These are phyloP conservation scores for Erethizon dorsatum DNA, from an alignment of 2,797 vertebrate species.

Conservation along the genomic window DNA sequence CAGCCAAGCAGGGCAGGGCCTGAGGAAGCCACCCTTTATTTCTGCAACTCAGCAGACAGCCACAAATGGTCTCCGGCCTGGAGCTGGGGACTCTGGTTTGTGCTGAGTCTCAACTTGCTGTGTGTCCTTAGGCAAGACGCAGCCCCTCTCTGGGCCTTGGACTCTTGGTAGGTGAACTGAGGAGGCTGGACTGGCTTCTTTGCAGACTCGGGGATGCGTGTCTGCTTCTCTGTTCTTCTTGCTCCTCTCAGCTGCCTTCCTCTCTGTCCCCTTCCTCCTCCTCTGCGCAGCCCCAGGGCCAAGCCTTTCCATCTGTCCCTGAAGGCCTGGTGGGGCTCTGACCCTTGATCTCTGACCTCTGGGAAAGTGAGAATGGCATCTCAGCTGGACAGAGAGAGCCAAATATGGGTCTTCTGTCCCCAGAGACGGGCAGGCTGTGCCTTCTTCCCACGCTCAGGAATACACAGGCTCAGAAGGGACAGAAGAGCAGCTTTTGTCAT, in stretches of 20 bases:
- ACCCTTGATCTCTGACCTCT: conserved; percentile 68
- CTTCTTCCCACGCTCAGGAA: conserved; percentile 31
- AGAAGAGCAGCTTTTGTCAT: background rate
- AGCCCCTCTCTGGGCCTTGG: conserved; percentile 29
- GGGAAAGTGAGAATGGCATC: conserved; percentile 60
- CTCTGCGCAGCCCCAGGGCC: background rate
- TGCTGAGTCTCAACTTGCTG: background rate
- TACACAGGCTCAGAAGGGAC: background rate
- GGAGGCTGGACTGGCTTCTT: background rate
- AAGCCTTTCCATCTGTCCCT: conserved; percentile 65
- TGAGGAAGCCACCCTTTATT: background rate
- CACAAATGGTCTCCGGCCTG: background rate
- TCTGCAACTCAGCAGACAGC: background rate
- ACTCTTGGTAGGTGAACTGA: background rate
- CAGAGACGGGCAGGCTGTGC: conserved; percentile 13
- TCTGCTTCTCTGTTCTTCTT: conserved; percentile 5
- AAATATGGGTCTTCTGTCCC: conserved; percentile 73
- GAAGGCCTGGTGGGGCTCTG: conserved; percentile 40
- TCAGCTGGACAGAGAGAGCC: conserved; percentile 62
- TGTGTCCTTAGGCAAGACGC: background rate
- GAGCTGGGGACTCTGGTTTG: conserved; percentile 8
- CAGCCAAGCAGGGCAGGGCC: background rate
- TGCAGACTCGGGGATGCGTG: background rate
- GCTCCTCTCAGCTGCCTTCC: background rate
- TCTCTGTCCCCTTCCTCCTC: background rate